Conservation (phyloP, 2,888 invertebrate species). For the Microctonus brassicae region DNA sequence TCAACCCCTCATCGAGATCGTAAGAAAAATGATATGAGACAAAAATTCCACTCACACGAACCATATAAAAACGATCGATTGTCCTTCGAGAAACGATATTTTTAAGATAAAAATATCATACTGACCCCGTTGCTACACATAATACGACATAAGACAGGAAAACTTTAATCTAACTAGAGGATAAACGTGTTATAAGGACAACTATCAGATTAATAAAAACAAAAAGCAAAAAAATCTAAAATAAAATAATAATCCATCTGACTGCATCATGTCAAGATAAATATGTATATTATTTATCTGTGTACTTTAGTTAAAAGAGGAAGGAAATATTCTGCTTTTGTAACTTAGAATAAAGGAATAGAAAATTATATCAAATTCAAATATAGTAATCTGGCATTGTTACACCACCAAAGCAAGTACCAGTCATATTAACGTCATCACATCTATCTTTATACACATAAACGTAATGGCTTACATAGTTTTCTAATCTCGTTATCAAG, state of each 20-base stretch:
- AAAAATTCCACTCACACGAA: conserved; percentile 5
- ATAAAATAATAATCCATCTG: background rate
- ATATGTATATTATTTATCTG: background rate
- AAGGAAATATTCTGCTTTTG: background rate
- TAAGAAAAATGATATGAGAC: conserved; percentile 11
- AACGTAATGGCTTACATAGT: background rate
- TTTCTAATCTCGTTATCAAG: conserved; percentile 4
- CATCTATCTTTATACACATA: background rate
- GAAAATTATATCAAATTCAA: background rate
- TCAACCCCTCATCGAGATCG: conserved; percentile 16
- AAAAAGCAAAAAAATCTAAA: background rate
- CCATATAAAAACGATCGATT: conserved; percentile 5
- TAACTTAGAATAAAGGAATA: background rate
- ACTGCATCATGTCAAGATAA: background rate
- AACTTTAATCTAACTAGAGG: background rate
- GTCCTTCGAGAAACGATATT: background rate
- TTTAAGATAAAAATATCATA: background rate
- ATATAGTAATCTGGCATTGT: background rate
- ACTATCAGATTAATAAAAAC: background rate
- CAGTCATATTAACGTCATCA: background rate
- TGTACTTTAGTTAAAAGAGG: background rate
- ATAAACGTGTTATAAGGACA: background rate
- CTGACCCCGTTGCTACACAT: background rate
- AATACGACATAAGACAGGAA: background rate
- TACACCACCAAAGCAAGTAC: background rate